Conservation (phyloP, 2,888 invertebrate genomes). For the Eumacrocentrus americanus region DNA sequence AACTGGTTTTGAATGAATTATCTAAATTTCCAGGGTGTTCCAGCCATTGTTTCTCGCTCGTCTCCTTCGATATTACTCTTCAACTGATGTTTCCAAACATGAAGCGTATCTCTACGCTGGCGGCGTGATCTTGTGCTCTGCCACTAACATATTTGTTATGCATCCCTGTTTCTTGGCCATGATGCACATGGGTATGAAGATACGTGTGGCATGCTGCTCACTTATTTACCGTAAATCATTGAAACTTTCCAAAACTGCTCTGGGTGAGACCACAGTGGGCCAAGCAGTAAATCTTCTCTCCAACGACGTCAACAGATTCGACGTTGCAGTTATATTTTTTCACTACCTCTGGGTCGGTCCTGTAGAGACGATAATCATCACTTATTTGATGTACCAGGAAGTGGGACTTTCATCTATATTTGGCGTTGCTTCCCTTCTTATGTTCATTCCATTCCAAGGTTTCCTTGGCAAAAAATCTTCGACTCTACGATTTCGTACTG, state of each 20-base stretch:
- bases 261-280: constrained; percentile 81
- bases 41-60: constrained; percentile 65
- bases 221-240: constrained; percentile 84
- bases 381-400: constrained; percentile 76
- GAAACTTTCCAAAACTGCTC: constrained; percentile 77
- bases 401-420: constrained; percentile 74
- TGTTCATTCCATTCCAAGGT: constrained; percentile 79
- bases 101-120: constrained; percentile 79
- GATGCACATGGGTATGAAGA: constrained; percentile 82
- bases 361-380: constrained; percentile 78
- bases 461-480: constrained; percentile 77
- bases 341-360: constrained; percentile 94
- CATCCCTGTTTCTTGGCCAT: constrained; percentile 90
- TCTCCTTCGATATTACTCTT: constrained; percentile 58
- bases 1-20: not conserved
- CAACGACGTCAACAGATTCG: constrained; percentile 93
- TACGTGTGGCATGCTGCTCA: constrained; percentile 81
- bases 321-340: constrained; percentile 84
- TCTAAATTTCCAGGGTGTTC: constrained; percentile 62
- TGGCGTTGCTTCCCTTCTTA: constrained; percentile 73
- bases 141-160: constrained; percentile 75
- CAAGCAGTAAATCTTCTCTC: constrained; percentile 90
- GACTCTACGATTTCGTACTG: constrained; percentile 77
- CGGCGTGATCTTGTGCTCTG: constrained; percentile 76
- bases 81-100: constrained; percentile 34